A percentile compares a stretch with the other conserved stretches of the same genome.
Conservation (phyloP, 2,113 vertebrate genomes). For the Brachyhypopomus occidentalis region DNA sequence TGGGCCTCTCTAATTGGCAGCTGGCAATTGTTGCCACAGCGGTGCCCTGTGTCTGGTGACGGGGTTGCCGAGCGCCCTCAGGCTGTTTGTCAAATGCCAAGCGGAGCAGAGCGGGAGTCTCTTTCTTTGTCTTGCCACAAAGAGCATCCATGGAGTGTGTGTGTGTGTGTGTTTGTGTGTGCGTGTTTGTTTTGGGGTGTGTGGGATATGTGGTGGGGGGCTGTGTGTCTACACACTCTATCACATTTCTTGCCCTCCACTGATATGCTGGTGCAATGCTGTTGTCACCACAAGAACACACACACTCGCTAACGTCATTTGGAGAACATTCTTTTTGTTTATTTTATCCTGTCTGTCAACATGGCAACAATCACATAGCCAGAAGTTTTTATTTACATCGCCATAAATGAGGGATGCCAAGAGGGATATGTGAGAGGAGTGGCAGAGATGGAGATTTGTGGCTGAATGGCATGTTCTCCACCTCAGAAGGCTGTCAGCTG, state of each 20-base stretch:
- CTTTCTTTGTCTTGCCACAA: constrained; percentile 49
- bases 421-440: too few relatives aligned
- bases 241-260: constrained; percentile 24
- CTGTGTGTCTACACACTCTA: constrained; percentile 5
- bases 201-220: not conserved
- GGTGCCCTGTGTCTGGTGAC: constrained; percentile 34
- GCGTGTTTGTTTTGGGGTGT: not conserved
- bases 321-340: not conserved
- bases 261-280: constrained; percentile 27
- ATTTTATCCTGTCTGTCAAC: constrained; percentile 4
- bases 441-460: too few relatives aligned
- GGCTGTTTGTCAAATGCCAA: constrained; percentile 48
- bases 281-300: constrained; percentile 20
- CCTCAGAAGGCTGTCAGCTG: too few relatives aligned
- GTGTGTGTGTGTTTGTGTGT: constrained; percentile 22
- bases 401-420: too few relatives aligned
- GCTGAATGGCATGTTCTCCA: too few relatives aligned
- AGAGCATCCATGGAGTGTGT: constrained; percentile 6
- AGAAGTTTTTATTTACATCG: too few relatives aligned
- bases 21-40: constrained; percentile 10
- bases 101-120: constrained; percentile 27
- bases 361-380: not conserved
- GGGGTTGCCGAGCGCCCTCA: constrained; percentile 17
- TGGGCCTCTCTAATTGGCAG: constrained; percentile 46
- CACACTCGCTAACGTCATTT: constrained; percentile 4